Percentiles rank a stretch among this genome's conserved stretches.
Conservation (phyloP, 2,888 invertebrate genomes). For the Gisinianus flammeolus region DNA sequence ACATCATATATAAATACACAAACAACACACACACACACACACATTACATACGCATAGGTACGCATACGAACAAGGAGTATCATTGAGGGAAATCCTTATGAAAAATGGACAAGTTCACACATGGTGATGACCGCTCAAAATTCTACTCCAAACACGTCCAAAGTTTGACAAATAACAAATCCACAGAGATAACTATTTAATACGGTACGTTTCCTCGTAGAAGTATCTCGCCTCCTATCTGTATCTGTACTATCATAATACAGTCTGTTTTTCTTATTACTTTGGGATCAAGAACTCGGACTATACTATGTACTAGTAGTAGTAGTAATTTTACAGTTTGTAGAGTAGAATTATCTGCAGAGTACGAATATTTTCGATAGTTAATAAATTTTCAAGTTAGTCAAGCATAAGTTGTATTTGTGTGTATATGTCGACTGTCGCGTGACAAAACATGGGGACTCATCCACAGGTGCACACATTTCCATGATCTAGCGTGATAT, state of each 20-base stretch:
- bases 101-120: slow-evolving; percentile 37
- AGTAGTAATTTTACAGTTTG: too few relatives aligned
- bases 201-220: too few relatives aligned
- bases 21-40: neutral
- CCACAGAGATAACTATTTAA: neutral
- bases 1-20: too few relatives aligned
- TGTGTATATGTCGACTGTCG: slow-evolving; percentile 18
- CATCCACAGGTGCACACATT: slow-evolving; percentile 35
- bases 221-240: neutral
- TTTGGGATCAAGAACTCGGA: too few relatives aligned
- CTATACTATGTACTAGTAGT: too few relatives aligned
- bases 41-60: neutral
- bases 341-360: too few relatives aligned
- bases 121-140: slow-evolving; percentile 27
- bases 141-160: neutral
- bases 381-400: slow-evolving; percentile 31
- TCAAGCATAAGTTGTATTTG: slow-evolving; percentile 13
- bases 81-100: slow-evolving; percentile 14
- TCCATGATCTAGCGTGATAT: slow-evolving; percentile 35
- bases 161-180: neutral
- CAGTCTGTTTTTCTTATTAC: too few relatives aligned
- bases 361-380: slow-evolving; percentile 5
- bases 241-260: too few relatives aligned
- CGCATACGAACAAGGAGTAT: neutral
- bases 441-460: slow-evolving; percentile 15